Conservation (phyloP, 2,113 vertebrate genomes). For the Macrotis lagotis region DNA sequence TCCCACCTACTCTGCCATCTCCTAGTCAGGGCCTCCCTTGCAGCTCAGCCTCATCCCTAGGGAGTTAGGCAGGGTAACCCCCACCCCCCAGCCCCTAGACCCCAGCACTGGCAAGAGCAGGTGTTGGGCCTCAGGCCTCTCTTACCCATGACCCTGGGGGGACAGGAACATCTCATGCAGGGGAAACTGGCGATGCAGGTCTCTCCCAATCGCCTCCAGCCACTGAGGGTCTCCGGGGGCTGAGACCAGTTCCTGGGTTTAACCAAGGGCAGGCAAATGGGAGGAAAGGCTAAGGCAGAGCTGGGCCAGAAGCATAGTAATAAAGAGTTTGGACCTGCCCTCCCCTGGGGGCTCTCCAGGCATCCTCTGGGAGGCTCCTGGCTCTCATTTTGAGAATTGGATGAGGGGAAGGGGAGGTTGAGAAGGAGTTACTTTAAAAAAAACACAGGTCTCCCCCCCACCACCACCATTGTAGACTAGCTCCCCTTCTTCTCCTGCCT, state of each 20-base stretch:
- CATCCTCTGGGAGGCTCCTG: background rate
- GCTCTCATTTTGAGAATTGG: background rate
- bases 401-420: background rate
- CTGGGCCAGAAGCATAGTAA: background rate
- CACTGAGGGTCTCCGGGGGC: conserved; percentile 87
- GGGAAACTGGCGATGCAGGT: conserved; percentile 93
- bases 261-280: background rate
- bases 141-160: conserved; percentile 90
- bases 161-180: conserved; percentile 94
- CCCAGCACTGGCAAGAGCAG: background rate
- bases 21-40: background rate
- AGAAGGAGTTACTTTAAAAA: too few relatives aligned
- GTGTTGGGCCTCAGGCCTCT: background rate
- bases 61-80: background rate
- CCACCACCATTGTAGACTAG: background rate
- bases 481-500: background rate
- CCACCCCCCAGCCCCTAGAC: background rate
- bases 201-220: conserved; percentile 91
- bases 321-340: background rate
- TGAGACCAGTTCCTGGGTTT: conserved; percentile 78
- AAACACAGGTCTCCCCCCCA: too few relatives aligned
- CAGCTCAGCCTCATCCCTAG: background rate
- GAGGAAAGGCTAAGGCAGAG: background rate
- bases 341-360: background rate
- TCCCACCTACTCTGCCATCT: background rate